Percentiles rank a stretch among this genome's conserved stretches.
Evolutionary conservation across 2,797 vertebrate species (phyloP).

Genomic region (Triplophysa yarkandensis): DNA sequence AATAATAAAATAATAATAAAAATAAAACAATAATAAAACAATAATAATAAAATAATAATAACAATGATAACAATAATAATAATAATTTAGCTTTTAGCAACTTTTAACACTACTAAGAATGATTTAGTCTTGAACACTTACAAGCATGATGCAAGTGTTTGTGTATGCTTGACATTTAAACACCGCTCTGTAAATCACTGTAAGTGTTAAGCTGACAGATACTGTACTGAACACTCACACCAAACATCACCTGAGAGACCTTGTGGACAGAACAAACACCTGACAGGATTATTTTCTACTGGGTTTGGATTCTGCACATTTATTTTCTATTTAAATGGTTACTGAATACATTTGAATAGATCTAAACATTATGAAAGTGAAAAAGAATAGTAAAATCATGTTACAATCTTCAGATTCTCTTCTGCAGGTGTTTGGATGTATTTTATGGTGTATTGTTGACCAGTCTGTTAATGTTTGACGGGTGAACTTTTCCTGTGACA

Average conservation of each 20-base stretch:
- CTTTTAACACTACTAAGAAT: not conserved
- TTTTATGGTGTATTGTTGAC: conserved; percentile 53
- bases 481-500: conserved; percentile 52
- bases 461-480: conserved; percentile 75
- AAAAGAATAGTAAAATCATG: too few relatives aligned
- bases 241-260: conserved; percentile 69
- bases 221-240: conserved; percentile 61
- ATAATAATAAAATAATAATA: too few relatives aligned
- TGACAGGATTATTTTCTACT: not conserved
- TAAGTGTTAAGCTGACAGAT: conserved; percentile 72
- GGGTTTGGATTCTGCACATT: not conserved
- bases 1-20: too few relatives aligned
- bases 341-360: too few relatives aligned
- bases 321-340: not conserved
- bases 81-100: too few relatives aligned
- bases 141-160: conserved; percentile 18
- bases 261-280: conserved; percentile 72
- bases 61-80: too few relatives aligned
- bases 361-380: too few relatives aligned
- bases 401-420: not conserved
- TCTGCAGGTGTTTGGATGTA: conserved; percentile 15
- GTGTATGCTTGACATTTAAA: conserved; percentile 57
- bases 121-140: not conserved
- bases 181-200: conserved; percentile 69
- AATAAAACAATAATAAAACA: too few relatives aligned